Evolutionary conservation across 2,113 vertebrate species (phyloP), one percentile per base, ranked within the genome.

Genomic region (Sebastes fasciatus): DNA sequence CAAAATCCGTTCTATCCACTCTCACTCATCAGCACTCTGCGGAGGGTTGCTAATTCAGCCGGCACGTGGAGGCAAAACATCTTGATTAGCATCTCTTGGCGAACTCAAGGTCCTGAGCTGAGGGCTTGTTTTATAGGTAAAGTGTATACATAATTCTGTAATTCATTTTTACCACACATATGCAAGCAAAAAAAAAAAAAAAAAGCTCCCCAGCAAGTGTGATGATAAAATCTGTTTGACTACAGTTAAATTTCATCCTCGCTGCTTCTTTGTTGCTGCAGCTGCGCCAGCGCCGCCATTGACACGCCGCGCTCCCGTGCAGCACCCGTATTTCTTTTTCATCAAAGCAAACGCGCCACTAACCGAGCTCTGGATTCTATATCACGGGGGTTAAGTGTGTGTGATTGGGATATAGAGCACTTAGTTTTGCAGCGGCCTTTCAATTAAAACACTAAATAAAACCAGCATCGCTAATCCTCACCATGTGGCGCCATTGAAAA

Each of bases 211-310:
- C 43, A 58, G 67, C 19, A 2, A 80, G 73, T 46, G 7, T 23
- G 67, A 82, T 89, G 82, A 88, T 89, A 82, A 74, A 90, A 89
- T 91, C 81, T 86, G 69, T 90, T 88, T 88, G 82, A 88, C 83
- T 89, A 64, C 60, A 73, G 69, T 87, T 79, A 66, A 65, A 83
- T 91, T 91, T 84, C 79, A 86, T 87, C 89, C 69, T 69, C 34
- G 34, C 4, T 0, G 58, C 77, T 26, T 70, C 82, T 90, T 91
- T 93, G 86, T 90, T 91, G 68, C 79, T 76, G 81, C 91, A 93
- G 86, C 88, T 93, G 89, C 1, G 14, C 76, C 83, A 54, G 81
- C 43, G 4, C 66, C 69, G n/a, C 83, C 80, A 85, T 16, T 49
- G 67, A 86, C 80, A 34, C n/a, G n/a, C 72, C 46, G 49, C 54